These are phyloP conservation scores for Drosophila flavopinicola DNA, from an alignment of 2,888 invertebrate genomes.

Conservation along the genomic window DNA sequence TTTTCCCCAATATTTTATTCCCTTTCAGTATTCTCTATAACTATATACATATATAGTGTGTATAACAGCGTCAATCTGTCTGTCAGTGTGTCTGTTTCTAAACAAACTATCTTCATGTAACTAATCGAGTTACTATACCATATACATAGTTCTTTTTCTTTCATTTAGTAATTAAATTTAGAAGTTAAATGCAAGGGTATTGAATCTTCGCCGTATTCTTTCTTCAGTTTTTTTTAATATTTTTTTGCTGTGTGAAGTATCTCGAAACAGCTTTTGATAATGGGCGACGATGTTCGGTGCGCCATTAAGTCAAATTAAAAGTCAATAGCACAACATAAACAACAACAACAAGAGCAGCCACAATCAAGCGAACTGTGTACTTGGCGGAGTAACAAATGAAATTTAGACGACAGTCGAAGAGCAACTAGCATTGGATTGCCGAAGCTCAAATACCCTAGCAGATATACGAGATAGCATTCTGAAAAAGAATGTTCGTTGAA, in stretches of 20 bases:
- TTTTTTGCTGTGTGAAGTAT: conserved; percentile 21
- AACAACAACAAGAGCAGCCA: conserved; percentile 9
- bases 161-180: no score
- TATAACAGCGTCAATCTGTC: no score
- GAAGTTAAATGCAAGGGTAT: neutral
- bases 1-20: neutral
- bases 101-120: no score
- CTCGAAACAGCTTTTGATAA: conserved; percentile 54
- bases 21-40: no score
- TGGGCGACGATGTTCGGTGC: conserved; percentile 45
- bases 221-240: neutral
- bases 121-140: no score
- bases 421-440: neutral
- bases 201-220: neutral
- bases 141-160: no score
- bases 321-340: conserved; percentile 58
- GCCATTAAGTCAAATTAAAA: conserved; percentile 74
- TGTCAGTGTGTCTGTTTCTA: no score
- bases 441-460: neutral
- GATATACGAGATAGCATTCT: no score
- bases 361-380: conserved; percentile 9
- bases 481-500: no score
- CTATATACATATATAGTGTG: no score
- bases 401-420: neutral
- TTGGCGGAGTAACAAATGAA: conserved; percentile 25